Evolutionary conservation across 2,888 invertebrate species (phyloP).

Genomic region (Pseudeuparius sepicola): DNA sequence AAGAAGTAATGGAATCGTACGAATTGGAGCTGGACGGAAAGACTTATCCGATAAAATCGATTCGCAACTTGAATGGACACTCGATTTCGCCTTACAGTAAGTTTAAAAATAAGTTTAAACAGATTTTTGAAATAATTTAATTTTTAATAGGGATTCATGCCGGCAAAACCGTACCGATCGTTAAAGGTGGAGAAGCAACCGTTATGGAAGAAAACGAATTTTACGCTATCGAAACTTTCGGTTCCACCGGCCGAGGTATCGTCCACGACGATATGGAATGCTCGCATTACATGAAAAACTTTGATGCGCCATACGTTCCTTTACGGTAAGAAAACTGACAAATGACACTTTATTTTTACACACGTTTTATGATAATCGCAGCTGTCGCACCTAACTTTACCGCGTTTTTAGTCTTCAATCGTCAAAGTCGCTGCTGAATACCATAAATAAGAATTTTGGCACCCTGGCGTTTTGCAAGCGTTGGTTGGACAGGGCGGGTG

Average conservation of each 20-base stretch:
- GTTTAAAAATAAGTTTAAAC: slow-evolving; percentile 30
- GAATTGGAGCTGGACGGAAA: slow-evolving; percentile 96
- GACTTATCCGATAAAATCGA: slow-evolving; percentile 92
- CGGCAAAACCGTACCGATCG: slow-evolving; percentile 98
- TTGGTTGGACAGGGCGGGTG: slow-evolving; percentile 95
- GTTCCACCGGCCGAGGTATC: slow-evolving; percentile 87
- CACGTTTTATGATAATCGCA: slow-evolving; percentile 4
- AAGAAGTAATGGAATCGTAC: slow-evolving; percentile 99
- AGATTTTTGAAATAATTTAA: slow-evolving; percentile 5
- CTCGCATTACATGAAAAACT: slow-evolving; percentile 99
- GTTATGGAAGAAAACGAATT: slow-evolving; percentile 99
- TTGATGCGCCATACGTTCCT: slow-evolving; percentile 85
- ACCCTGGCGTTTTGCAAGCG: slow-evolving; percentile 98
- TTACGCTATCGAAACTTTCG: slow-evolving; percentile 99
- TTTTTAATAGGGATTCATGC: slow-evolving; percentile 65
- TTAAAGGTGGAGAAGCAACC: slow-evolving; percentile 95
- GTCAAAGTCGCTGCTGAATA: slow-evolving; percentile 82
- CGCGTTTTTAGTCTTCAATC: slow-evolving; percentile 64
- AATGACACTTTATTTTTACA: no score
- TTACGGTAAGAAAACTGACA: slow-evolving; percentile 58
- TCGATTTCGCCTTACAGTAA: slow-evolving; percentile 98
- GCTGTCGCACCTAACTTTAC: neutral
- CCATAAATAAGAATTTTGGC: slow-evolving; percentile 94
- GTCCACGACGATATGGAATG: slow-evolving; percentile 99
- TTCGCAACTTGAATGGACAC: slow-evolving; percentile 97